Conservation (phyloP, 2,797 vertebrate genomes). For the Chiloscyllium punctatum region DNA sequence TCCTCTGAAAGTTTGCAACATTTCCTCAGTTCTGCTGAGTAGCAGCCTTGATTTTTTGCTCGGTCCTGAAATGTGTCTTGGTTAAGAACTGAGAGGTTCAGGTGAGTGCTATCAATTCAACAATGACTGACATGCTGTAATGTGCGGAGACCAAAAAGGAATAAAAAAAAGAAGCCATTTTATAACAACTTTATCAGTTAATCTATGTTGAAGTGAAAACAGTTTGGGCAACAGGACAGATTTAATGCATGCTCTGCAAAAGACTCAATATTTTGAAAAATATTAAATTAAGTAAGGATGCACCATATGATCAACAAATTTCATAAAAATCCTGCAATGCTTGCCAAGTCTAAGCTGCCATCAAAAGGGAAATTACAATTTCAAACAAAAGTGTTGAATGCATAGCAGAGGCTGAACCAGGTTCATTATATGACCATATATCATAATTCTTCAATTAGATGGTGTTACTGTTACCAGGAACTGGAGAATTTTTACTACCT, state of each 20-base stretch:
- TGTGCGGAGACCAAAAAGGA: background rate
- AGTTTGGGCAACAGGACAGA: too few species aligned
- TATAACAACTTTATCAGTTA: background rate
- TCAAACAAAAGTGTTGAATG: background rate
- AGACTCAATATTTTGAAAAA: background rate
- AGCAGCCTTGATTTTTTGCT: background rate
- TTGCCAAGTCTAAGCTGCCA: background rate
- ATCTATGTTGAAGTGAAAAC: background rate
- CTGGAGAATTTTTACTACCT: background rate
- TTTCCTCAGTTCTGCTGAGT: background rate
- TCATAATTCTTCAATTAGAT: background rate
- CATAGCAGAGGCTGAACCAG: too few species aligned
- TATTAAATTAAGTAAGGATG: background rate
- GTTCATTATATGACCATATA: background rate
- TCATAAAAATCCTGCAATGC: background rate
- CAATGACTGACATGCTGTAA: background rate
- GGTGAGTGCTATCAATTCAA: background rate
- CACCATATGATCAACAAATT: background rate
- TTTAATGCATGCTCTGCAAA: background rate
- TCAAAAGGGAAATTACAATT: background rate
- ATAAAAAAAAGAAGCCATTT: background rate
- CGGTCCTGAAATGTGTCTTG: background rate
- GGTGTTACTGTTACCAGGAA: background rate
- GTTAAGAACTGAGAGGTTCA: background rate
- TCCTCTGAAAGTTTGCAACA: background rate